phyloP scores from a whole-genome alignment of 2,888 invertebrate species.

The Cylindroiulus punctatus region DNA sequence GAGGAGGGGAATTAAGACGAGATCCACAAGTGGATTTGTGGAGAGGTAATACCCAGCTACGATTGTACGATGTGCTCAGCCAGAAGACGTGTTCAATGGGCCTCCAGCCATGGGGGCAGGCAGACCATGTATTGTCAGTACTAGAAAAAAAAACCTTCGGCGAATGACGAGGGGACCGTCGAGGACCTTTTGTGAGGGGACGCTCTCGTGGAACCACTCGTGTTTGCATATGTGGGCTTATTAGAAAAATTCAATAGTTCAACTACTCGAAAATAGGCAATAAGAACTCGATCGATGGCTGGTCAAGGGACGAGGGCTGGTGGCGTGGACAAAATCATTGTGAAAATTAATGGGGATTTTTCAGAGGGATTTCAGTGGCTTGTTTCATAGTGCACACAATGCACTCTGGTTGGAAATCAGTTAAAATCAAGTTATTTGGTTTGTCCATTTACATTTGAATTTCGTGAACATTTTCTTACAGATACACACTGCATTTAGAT shows the following conservation, averaged over 20 bases:
- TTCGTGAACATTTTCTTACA: too few relatives aligned
- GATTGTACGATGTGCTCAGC: too few relatives aligned
- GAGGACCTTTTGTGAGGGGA: neutral
- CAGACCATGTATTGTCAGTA: neutral
- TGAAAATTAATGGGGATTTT: too few relatives aligned
- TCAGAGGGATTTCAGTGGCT: too few relatives aligned
- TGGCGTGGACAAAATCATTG: neutral
- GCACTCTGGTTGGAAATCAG: too few relatives aligned
- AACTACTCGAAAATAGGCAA: neutral
- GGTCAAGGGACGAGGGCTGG: neutral
- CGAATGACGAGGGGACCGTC: neutral
- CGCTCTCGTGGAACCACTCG: neutral
- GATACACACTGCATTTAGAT: too few relatives aligned
- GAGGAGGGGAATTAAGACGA: neutral
- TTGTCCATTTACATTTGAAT: too few relatives aligned
- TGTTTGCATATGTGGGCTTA: conserved; percentile 1
- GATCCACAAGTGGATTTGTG: neutral
- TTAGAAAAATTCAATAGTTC: neutral
- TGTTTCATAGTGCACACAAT: too few relatives aligned
- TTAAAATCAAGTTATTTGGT: too few relatives aligned
- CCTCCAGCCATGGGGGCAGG: neutral
- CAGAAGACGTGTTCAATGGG: neutral
- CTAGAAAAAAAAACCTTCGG: neutral
- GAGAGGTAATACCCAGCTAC: neutral
- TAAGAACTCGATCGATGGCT: neutral